Conservation (phyloP, 2,888 invertebrate genomes). For the Formica aserva region DNA sequence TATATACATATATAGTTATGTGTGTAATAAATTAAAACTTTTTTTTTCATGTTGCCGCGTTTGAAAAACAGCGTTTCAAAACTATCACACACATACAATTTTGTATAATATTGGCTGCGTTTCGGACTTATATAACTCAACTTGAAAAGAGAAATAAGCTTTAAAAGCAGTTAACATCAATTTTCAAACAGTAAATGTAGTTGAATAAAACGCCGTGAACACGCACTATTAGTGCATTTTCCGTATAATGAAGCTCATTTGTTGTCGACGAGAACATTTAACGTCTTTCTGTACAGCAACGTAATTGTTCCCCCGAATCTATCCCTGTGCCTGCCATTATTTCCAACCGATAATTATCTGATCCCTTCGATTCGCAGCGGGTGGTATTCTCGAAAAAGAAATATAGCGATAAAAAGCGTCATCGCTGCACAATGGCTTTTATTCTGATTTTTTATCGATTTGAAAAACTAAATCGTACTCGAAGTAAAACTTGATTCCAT, state of each 20-base stretch:
- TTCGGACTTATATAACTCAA: constrained; percentile 18
- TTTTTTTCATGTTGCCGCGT: neutral
- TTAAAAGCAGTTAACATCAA: constrained; percentile 22
- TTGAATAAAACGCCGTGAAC: neutral
- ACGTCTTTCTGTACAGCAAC: constrained; percentile 8
- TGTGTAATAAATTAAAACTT: neutral
- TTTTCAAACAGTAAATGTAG: constrained; percentile 14
- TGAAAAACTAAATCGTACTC: constrained; percentile 17
- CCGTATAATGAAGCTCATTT: constrained; percentile 26
- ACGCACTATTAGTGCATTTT: neutral
- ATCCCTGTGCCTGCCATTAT: constrained; percentile 11
- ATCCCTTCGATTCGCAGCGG: neutral
- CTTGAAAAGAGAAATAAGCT: constrained; percentile 15
- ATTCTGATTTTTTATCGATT: neutral
- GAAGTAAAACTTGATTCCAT: constrained; percentile 50
- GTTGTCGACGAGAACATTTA: neutral
- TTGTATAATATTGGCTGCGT: neutral
- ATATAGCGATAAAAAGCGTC: neutral
- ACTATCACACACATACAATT: neutral
- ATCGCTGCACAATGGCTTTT: neutral
- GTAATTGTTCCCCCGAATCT: constrained; percentile 36
- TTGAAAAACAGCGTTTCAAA: neutral
- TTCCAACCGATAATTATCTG: constrained; percentile 33
- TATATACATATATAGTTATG: neutral
- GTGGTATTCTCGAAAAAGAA: constrained; percentile 12